Evolutionary conservation across 30 jellyfish, hydroid and myxozoan genomes (phyloP).

Genomic region (Chironex yamaguchii): DNA sequence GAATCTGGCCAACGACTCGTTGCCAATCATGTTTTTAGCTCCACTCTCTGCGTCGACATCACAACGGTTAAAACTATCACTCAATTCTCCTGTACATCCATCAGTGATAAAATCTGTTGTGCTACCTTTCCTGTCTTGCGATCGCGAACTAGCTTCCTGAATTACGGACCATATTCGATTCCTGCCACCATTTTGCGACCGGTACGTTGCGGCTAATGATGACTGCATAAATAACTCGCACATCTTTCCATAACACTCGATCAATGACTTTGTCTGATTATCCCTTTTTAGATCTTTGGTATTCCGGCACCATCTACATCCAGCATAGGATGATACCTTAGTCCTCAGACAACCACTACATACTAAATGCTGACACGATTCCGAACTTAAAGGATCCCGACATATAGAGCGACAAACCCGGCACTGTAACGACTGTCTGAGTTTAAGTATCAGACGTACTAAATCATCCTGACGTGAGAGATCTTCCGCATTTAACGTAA

Average conservation of each 20-base stretch:
- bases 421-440: slow-evolving; percentile 72
- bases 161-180: background rate
- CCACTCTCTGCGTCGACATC: no score
- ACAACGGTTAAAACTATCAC: no score
- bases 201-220: background rate
- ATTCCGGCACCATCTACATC: slow-evolving; percentile 81
- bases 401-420: slow-evolving; percentile 72
- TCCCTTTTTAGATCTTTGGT: slow-evolving; percentile 47
- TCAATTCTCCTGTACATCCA: no score
- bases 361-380: slow-evolving; percentile 73
- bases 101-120: background rate
- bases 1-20: background rate
- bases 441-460: slow-evolving; percentile 69
- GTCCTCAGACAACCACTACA: slow-evolving; percentile 73
- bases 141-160: background rate
- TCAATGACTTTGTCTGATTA: slow-evolving; percentile 41
- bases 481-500: background rate
- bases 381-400: slow-evolving; percentile 70
- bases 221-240: slow-evolving; percentile 66
- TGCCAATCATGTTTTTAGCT: background rate
- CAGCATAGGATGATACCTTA: slow-evolving; percentile 5
- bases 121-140: background rate
- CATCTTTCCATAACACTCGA: slow-evolving; percentile 74
- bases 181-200: background rate
- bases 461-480: slow-evolving; percentile 12